Evolutionary conservation across 2,888 invertebrate genomes (phyloP), one percentile per base, ranked within the genome.

Genomic region (Xylocampa areola): DNA sequence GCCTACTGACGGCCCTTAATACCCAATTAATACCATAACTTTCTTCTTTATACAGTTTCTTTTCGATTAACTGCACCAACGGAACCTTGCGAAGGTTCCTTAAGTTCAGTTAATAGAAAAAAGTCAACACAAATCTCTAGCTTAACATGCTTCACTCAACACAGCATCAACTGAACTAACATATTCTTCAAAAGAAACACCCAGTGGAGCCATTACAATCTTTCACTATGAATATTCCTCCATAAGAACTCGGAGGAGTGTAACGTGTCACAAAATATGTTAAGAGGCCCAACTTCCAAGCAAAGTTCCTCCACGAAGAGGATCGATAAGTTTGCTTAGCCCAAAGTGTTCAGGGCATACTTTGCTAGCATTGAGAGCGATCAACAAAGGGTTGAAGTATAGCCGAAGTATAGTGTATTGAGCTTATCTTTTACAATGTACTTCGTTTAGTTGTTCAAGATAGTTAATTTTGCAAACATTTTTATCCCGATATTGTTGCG

Each of bases 241-340:
- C 58, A 63, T 58, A 57, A 39, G 52, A 72, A 67, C 17, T 52
- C 33, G 43, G 43, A 54, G 23, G 32, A 54, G 52, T 44, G 55
- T 60, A 32, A 61, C 55, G 52, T 66, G 71, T 66, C 67, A 64
- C 76, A 73, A 78, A 73, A 74, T 70, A 76, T 74, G 76, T 72
- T 72, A 80, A 77, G 74, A 76, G 73, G 63, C 64, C 68, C 65
- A 76, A 78, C 69, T 79, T 73, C 48, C 58, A 51, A 78, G 64
- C 59, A 69, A 83, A 79, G 79, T 81, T 79, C 57, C 53, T 49
- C 67, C 50, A 48, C 54, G 51, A 27, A 52, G 32, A 11, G 41
- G 76, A 77, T 79, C 82, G 72, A 80, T 84, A 81, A 67, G 71
- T 76, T 60, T 68, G 45, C 37, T 54, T 17, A 14, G 39, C 48